Evolutionary conservation across 1,140 invertebrate genomes (phyloP).

Genomic region (Sesamia nonagrioides): DNA sequence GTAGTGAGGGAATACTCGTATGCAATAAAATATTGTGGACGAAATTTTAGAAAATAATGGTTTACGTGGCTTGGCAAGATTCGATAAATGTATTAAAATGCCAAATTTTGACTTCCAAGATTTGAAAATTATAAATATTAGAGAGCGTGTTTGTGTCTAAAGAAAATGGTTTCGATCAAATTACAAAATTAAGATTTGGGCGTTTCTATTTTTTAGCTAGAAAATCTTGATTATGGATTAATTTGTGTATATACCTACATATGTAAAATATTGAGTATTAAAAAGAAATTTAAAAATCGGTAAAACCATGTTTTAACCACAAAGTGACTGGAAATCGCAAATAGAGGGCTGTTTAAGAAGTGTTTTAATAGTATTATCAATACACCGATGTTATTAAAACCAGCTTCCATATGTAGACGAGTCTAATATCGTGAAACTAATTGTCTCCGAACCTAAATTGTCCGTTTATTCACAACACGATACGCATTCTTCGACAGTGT

Average conservation of each 20-base stretch:
- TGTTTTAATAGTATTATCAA: no score
- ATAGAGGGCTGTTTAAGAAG: no score
- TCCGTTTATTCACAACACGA: no score
- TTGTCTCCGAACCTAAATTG: no score
- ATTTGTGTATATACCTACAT: background rate
- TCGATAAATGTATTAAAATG: slow-evolving; percentile 22
- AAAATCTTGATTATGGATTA: background rate
- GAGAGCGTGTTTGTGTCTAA: slow-evolving; percentile 8
- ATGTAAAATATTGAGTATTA: slow-evolving; percentile 4
- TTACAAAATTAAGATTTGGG: background rate
- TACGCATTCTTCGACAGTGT: no score
- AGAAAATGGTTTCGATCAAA: slow-evolving; percentile 4
- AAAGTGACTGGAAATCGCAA: background rate
- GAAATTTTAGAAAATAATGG: slow-evolving; percentile 2
- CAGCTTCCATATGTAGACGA: no score
- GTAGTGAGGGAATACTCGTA: background rate
- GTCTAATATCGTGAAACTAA: no score
- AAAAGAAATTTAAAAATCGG: background rate
- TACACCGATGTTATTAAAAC: no score
- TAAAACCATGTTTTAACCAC: slow-evolving; percentile 28
- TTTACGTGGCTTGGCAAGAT: background rate
- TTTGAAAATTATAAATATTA: slow-evolving; percentile 2
- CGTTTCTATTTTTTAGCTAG: slow-evolving; percentile 23
- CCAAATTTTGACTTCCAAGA: slow-evolving; percentile 32
- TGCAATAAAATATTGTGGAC: slow-evolving; percentile 7